These are phyloP conservation scores for Cephalopholis sonnerati DNA, from an alignment of 2,113 vertebrate species.

Conservation along the genomic window DNA sequence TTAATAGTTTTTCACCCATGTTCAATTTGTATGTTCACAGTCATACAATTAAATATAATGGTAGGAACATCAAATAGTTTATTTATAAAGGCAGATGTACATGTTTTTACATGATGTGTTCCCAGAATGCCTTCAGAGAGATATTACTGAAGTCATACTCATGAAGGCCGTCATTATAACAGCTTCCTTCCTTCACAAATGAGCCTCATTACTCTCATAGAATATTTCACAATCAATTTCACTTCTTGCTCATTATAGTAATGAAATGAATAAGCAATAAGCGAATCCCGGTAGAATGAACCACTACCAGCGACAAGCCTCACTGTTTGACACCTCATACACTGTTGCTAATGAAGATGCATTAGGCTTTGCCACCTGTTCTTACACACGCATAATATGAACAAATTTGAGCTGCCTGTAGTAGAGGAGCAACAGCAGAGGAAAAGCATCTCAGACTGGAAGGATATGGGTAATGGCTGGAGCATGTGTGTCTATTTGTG, in stretches of 20 bases:
- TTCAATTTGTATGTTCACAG: neutral
- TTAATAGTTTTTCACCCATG: neutral
- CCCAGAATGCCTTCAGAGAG: neutral
- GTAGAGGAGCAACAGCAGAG: conserved; percentile 7
- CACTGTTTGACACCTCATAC: conserved; percentile 39
- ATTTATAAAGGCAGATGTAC: neutral
- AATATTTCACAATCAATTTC: conserved; percentile 56
- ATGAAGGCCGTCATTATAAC: neutral
- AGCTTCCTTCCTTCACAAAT: conserved; percentile 40
- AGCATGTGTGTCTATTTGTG: conserved; percentile 3
- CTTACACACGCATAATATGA: conserved; percentile 29
- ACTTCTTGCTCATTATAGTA: conserved; percentile 55
- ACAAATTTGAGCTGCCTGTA: conserved; percentile 42
- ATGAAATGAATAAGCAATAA: conserved; percentile 55
- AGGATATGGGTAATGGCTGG: neutral
- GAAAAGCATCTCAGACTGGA: conserved; percentile 1
- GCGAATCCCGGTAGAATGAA: conserved; percentile 35
- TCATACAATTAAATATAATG: neutral
- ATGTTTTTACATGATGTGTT: neutral
- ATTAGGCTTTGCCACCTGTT: conserved; percentile 61
- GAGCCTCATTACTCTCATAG: conserved; percentile 23
- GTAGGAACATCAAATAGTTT: neutral
- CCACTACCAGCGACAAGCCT: conserved; percentile 27
- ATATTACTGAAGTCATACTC: neutral
- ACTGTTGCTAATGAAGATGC: conserved; percentile 60